A percentile compares a stretch with the other conserved stretches of the same genome.
Conservation (phyloP, 2,797 vertebrate genomes). For the Selene dorsalis region DNA sequence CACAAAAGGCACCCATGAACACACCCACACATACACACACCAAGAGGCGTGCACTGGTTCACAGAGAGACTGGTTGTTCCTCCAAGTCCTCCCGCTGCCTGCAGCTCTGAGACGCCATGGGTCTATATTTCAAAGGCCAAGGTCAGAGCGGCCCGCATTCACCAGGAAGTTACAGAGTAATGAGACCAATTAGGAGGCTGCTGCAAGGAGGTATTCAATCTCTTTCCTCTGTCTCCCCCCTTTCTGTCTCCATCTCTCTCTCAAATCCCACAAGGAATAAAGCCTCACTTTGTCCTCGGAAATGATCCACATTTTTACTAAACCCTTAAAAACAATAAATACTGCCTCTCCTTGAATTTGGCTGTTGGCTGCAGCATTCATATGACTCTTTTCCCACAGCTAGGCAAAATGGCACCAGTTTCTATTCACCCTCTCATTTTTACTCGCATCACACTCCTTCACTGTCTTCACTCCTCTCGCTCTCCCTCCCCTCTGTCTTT, state of each 20-base stretch:
- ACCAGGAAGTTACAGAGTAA: conserved; percentile 82
- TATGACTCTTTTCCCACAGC: conserved; percentile 56
- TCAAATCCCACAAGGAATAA: conserved; percentile 57
- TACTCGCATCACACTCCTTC: conserved; percentile 46
- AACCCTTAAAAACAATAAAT: conserved; percentile 62
- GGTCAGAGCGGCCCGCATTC: conserved; percentile 77
- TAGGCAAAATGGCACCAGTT: conserved; percentile 32
- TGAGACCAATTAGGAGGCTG: conserved; percentile 82
- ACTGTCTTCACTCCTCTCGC: conserved; percentile 32
- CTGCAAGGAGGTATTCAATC: conserved; percentile 71
- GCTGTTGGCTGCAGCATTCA: conserved; percentile 29
- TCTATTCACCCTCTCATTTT: conserved; percentile 52
- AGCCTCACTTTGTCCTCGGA: conserved; percentile 70
- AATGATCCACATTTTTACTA: conserved; percentile 54
- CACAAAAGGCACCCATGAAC: conserved; percentile 4
- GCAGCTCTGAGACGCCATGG: conserved; percentile 65
- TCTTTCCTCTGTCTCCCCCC: conserved; percentile 38
- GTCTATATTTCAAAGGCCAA: conserved; percentile 83
- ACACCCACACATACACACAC: conserved; percentile 54
- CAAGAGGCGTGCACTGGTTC: conserved; percentile 38
- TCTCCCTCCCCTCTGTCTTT: conserved; percentile 48
- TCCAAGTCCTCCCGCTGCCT: conserved; percentile 39
- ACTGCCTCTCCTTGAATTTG: conserved; percentile 38
- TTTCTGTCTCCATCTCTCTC: conserved; percentile 35
- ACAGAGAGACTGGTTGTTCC: conserved; percentile 75